Conservation (phyloP, 2,113 vertebrate genomes). For the Antechinus flavipes region DNA sequence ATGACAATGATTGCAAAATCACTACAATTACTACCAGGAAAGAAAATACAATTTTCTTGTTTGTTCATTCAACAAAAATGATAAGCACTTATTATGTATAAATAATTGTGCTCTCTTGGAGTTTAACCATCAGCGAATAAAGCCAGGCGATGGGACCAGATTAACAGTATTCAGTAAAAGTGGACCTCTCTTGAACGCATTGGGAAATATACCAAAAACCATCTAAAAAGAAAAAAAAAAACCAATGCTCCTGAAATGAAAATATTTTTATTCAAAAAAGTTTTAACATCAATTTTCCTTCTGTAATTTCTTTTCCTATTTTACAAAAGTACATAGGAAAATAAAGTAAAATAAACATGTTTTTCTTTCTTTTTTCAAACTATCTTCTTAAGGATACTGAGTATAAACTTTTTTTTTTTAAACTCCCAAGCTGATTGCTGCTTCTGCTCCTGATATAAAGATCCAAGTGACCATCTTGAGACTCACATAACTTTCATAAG, state of each 20-base stretch:
- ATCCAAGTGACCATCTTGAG: not conserved
- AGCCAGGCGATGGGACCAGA: not conserved
- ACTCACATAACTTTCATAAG: not conserved
- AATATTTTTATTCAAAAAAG: not conserved
- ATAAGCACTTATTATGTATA: not conserved
- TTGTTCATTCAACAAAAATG: not conserved
- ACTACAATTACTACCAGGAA: not conserved
- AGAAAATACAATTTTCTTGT: not conserved
- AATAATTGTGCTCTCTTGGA: not conserved
- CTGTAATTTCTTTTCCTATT: slow-evolving; percentile 10
- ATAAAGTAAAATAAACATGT: not conserved
- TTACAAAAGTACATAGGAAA: not conserved
- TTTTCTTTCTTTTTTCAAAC: not conserved
- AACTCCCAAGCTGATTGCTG: not conserved
- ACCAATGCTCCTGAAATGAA: not conserved
- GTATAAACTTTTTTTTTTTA: slow-evolving; percentile 3
- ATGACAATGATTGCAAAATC: not conserved
- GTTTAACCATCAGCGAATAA: too few species aligned
- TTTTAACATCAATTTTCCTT: not conserved
- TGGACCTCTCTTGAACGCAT: not conserved
- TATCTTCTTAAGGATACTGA: not conserved
- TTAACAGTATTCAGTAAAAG: not conserved
- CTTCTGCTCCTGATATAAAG: not conserved
- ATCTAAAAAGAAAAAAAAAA: not conserved
- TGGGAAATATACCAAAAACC: not conserved